phyloP scores from a whole-genome alignment of 2,888 invertebrate genomes.

The Euspilapteryx auroguttella region DNA sequence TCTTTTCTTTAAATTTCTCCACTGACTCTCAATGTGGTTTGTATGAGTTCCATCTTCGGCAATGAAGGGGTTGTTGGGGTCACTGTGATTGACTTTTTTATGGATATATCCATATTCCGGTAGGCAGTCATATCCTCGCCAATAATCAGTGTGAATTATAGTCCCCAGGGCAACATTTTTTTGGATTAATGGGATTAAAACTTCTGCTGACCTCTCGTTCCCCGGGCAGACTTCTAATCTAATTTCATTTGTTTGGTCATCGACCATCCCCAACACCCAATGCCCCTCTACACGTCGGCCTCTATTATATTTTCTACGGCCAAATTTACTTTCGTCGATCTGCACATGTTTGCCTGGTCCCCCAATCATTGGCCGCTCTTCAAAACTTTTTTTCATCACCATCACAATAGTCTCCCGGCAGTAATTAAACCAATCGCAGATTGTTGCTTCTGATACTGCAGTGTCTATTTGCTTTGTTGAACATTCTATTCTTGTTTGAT shows the following conservation, averaged over 20 bases:
- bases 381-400: too few species aligned
- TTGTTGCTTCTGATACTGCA: not conserved
- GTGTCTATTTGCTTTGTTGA: not conserved
- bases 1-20: constrained; percentile 1
- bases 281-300: constrained; percentile 7
- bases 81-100: constrained; percentile 7
- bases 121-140: constrained; percentile 9
- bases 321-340: constrained; percentile 11
- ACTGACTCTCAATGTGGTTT: constrained; percentile 5
- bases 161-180: constrained; percentile 11
- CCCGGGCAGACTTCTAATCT: constrained; percentile 14
- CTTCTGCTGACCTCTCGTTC: constrained; percentile 5
- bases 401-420: not conserved
- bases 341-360: constrained; percentile 10
- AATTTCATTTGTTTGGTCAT: constrained; percentile 12
- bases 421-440: constrained; percentile 1
- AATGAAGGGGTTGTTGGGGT: constrained; percentile 5
- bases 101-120: constrained; percentile 7
- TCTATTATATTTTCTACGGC: constrained; percentile 9
- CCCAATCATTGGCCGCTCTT: too few species aligned
- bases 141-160: constrained; percentile 11
- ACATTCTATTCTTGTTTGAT: constrained; percentile 1
- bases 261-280: constrained; percentile 13
- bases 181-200: constrained; percentile 12
- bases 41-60: constrained; percentile 6